Base-by-base conservation (phyloP, 2,113 vertebrate species). In the Nematolebias whitei region DNA sequence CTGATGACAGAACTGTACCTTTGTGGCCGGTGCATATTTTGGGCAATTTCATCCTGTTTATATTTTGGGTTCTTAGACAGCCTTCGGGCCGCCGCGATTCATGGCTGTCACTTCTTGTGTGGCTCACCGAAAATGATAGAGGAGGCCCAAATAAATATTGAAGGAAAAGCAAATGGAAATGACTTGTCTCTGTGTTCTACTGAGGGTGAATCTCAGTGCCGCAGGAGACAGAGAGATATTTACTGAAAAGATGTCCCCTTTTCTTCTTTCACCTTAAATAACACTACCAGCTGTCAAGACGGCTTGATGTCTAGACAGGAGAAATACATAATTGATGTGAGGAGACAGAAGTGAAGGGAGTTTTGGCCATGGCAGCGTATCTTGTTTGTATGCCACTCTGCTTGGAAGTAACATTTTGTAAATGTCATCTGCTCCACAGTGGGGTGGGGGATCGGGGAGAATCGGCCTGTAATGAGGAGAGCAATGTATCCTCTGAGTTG, bases 401-500 rank as follows among this genome's bases (percentile, higher is more conserved):
- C 86, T 88, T 89, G 87, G 82, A 89, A 90, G 87, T 89, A 90
- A 88, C 88, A 90, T 91, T 91, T 89, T 89, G 88, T 88, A 91
- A 91, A 91, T 91, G 90, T 91, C 88, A 91, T 87, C 85, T 83
- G 84, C 88, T 88, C 84, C 76, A 64, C 80, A 84, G 87, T 82
- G 82, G 83, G 72, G 87, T 76, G 85, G 80, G 84, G 80, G 87
- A 84, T 85, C 73, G 87, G 82, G 77, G 81, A 88, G 89, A 87
- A 85, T 91, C 89, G 93, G 94, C 93, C 93, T 95, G 95, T 98
- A 98, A 98, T 95, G 81, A 96, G 95, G 92, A 92, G 95, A 92
- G 94, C 95, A 96, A 96, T 98, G 97, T 97, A 98, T 99, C 96
- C 95, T 94, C 91, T 94, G 93, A 93, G 95, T 98, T 94, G 94